Evolutionary conservation across 2,888 invertebrate species (phyloP).

Genomic region (Poecilus cupreus): DNA sequence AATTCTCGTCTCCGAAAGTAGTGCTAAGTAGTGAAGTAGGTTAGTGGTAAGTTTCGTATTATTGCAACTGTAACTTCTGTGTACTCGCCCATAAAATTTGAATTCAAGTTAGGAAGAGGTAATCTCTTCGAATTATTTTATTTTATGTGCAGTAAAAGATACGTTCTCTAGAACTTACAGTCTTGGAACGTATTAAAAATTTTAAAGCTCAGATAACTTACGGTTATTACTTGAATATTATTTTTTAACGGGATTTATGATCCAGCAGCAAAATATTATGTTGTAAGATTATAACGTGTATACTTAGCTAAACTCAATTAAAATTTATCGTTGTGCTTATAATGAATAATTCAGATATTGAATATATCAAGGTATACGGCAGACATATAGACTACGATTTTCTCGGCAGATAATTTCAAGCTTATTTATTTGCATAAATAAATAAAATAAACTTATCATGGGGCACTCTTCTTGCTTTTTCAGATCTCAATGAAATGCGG

Average conservation of each 20-base stretch:
- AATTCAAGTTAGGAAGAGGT: conserved; percentile 7
- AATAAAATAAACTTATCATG: no score
- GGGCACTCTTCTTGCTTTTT: no score
- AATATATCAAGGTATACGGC: no score
- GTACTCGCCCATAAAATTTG: conserved; percentile 30
- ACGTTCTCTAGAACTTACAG: conserved; percentile 16
- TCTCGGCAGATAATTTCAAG: no score
- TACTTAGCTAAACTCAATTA: not conserved
- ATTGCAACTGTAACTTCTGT: not conserved
- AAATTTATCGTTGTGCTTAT: conserved; percentile 5
- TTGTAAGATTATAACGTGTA: not conserved
- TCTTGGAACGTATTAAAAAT: conserved; percentile 4
- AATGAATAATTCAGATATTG: not conserved
- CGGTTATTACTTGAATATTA: conserved; percentile 23
- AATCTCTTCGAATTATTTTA: conserved; percentile 24
- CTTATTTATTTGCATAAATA: no score
- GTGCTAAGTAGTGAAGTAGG: no score
- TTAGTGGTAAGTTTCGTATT: no score
- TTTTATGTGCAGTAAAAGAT: conserved; percentile 27
- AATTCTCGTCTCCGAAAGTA: not conserved
- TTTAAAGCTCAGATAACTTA: conserved; percentile 26
- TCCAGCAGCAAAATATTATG: conserved; percentile 8
- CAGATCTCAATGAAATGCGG: no score
- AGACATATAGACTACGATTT: no score
- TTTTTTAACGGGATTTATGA: conserved; percentile 9